Conservation (phyloP, 2,113 vertebrate genomes). For the Etheostoma spectabile region DNA sequence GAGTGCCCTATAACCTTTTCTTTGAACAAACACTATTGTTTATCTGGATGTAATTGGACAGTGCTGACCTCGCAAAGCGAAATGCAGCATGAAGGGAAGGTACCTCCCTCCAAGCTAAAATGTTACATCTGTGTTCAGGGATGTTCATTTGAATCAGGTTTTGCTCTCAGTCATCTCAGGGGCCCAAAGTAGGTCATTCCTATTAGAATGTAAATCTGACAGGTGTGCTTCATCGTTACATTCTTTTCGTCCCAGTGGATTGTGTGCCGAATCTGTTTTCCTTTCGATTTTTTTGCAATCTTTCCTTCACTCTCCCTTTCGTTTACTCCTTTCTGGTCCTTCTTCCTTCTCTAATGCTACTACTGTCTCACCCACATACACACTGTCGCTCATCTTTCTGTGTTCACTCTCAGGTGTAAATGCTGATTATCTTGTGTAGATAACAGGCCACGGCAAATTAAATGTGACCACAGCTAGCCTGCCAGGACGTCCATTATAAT, state of each 20-base stretch:
- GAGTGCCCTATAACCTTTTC: constrained; percentile 23
- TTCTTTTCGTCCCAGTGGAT: constrained; percentile 51
- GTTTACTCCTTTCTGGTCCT: background rate
- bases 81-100: constrained; percentile 25
- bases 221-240: constrained; percentile 45
- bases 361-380: constrained; percentile 1
- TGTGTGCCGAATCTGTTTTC: constrained; percentile 33
- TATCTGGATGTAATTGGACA: constrained; percentile 45
- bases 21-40: constrained; percentile 29
- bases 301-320: constrained; percentile 13
- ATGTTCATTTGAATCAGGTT: constrained; percentile 50
- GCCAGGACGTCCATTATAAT: constrained; percentile 79
- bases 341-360: constrained; percentile 36
- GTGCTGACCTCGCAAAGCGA: constrained; percentile 12
- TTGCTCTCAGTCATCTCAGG: constrained; percentile 47
- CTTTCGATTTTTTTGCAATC: constrained; percentile 18
- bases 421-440: constrained; percentile 80
- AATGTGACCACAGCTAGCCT: constrained; percentile 78
- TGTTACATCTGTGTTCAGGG: constrained; percentile 37
- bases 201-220: constrained; percentile 80
- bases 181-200: constrained; percentile 65
- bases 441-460: constrained; percentile 80
- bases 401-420: constrained; percentile 72
- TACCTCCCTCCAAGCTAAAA: constrained; percentile 21
- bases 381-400: constrained; percentile 46